Base-by-base conservation (phyloP, 2,113 vertebrate genomes). In the Myxocyprinus asiaticus region DNA sequence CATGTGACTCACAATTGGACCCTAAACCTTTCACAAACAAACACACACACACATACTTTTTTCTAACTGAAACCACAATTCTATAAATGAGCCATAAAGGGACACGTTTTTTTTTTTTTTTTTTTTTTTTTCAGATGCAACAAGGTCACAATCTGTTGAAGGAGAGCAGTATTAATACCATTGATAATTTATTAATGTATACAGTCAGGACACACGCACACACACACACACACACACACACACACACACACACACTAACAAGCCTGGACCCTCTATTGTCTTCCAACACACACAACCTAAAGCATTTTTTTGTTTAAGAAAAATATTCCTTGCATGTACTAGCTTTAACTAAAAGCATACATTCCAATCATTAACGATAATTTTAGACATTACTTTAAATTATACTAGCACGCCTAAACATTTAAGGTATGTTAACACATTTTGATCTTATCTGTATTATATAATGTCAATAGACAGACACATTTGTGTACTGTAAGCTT, bases 1-100 rank as follows among this genome's bases (percentile, higher is more conserved):
- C 56, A 17, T 85, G 82, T 84, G 68, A 85, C 79, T 85, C 64
- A 48, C 11, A 61, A 33, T 33, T 3, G 22, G 22, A 65, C 15
- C 68, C 9, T 59, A 77, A 77, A 44, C 10, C 75, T 44, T 3
- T 1, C 22, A 33, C 22, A 33, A 1, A 33, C 22, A 33, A 1
- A 33, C 22, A 33, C 22, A 33, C 22, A 33, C 22, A 33, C 22
- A 33, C 22, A 33, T 3, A 33, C 22, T n/a, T n/a, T n/a, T n/a
- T n/a, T n/a, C n/a, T n/a, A n/a, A n/a, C n/a, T n/a, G n/a, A n/a
- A n/a, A n/a, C n/a, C n/a, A n/a, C n/a, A n/a, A n/a, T n/a, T n/a
- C n/a, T n/a, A 33, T 59, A 74, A 62, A 74, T 61, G 56, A 61
- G 44, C 7, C 15, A 12, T 74, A 50, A 74, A 74, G 55, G 11